phyloP scores from a whole-genome alignment of 2,113 vertebrate genomes.

The Meriones unguiculatus region DNA sequence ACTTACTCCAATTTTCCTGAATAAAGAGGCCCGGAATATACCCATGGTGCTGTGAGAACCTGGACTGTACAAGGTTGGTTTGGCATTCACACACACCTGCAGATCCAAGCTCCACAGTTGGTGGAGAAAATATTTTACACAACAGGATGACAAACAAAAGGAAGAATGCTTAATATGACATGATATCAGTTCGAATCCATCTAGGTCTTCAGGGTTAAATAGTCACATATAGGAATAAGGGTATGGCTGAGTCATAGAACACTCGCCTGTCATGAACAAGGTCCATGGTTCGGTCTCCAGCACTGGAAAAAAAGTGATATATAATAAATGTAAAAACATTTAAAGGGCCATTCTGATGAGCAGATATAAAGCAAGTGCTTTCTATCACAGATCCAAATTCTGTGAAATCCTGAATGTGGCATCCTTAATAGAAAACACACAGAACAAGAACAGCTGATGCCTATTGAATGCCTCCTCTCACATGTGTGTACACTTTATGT shows the following conservation, averaged over 20 bases:
- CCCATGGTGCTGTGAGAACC: background rate
- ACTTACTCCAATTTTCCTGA: background rate
- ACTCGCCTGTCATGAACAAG: background rate
- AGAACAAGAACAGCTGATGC: background rate
- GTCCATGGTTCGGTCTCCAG: background rate
- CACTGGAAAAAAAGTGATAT: background rate
- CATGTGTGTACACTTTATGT: background rate
- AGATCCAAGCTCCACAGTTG: background rate
- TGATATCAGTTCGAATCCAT: constrained; percentile 17
- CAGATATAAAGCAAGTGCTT: background rate
- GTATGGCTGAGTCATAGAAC: background rate
- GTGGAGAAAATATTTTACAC: background rate
- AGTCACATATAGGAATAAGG: background rate
- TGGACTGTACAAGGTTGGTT: background rate
- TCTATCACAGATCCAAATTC: background rate
- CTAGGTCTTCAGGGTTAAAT: background rate
- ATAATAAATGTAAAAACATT: background rate
- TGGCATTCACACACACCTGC: background rate
- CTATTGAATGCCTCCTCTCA: background rate
- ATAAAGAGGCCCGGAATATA: rapidly evolving
- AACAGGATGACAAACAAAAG: background rate
- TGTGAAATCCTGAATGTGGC: background rate
- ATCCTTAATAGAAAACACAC: background rate
- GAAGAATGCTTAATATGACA: background rate
- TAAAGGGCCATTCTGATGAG: background rate